Percentiles rank a stretch among this genome's conserved stretches.
These are phyloP conservation scores for Sylvilagus floridanus DNA, from an alignment of 2,797 vertebrate species.

Conservation along the genomic window DNA sequence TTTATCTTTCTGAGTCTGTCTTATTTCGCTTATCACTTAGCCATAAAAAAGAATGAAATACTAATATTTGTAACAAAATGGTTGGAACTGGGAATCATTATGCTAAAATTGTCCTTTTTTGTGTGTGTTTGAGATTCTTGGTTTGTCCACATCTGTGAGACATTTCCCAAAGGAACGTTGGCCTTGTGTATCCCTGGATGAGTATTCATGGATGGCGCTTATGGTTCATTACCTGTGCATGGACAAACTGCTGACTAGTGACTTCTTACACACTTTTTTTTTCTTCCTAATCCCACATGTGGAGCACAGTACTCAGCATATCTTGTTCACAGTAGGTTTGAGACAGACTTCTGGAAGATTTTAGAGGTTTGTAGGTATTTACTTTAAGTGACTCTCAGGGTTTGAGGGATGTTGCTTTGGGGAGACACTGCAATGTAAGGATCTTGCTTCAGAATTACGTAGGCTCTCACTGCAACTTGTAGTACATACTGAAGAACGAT, in stretches of 20 bases:
- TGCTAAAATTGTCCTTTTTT: neutral
- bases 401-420: neutral
- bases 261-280: neutral
- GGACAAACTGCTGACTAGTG: conserved; percentile 2
- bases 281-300: neutral
- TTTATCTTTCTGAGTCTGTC: no score
- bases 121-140: neutral
- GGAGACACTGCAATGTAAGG: neutral
- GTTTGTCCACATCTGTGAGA: conserved; percentile 12
- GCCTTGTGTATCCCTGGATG: neutral
- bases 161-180: conserved; percentile 14
- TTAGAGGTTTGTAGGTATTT: neutral
- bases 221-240: neutral
- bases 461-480: neutral
- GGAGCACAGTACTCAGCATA: neutral
- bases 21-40: no score
- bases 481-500: neutral
- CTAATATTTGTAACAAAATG: neutral
- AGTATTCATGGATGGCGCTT: neutral
- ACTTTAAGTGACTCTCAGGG: neutral
- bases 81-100: no score
- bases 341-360: neutral
- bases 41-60: no score
- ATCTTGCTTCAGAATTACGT: neutral
- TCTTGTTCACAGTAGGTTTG: neutral